Percentiles rank a stretch among this genome's conserved stretches.
These are phyloP conservation scores for Phylloscopus trochiloides DNA, from an alignment of 2,113 vertebrate genomes.

Conservation along the genomic window DNA sequence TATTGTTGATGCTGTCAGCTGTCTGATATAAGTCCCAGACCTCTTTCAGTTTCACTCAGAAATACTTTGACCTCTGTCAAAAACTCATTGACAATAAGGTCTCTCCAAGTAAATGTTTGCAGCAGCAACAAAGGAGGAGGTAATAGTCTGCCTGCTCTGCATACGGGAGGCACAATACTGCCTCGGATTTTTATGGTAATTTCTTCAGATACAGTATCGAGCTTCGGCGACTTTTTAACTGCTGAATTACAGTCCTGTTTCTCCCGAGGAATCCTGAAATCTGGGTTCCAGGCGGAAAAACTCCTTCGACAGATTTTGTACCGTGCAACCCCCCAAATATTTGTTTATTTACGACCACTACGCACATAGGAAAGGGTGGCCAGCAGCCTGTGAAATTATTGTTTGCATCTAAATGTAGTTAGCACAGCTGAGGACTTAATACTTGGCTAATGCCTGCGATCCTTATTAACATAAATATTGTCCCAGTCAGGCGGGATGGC, in stretches of 20 bases:
- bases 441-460: constrained; percentile 18
- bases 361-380: not conserved
- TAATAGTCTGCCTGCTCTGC: constrained; percentile 50
- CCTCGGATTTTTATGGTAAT: constrained; percentile 56
- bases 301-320: not conserved
- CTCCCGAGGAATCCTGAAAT: not conserved
- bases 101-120: constrained; percentile 58
- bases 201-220: constrained; percentile 22
- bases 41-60: constrained; percentile 56
- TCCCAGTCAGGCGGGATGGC: constrained; percentile 12
- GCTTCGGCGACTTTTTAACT: not conserved
- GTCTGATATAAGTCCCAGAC: constrained; percentile 27
- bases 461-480: constrained; percentile 62
- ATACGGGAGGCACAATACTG: constrained; percentile 30
- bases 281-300: not conserved
- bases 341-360: not conserved
- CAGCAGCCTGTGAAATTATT: constrained; percentile 49
- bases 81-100: constrained; percentile 58
- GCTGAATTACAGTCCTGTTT: constrained; percentile 14
- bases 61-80: constrained; percentile 63
- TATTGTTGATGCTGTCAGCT: constrained; percentile 56
- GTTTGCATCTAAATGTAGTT: constrained; percentile 38
- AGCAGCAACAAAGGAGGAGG: constrained; percentile 55
- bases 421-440: constrained; percentile 63
- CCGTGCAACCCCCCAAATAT: not conserved